phyloP scores from a whole-genome alignment of 2,797 vertebrate species.

The Coccyzus lansbergi region DNA sequence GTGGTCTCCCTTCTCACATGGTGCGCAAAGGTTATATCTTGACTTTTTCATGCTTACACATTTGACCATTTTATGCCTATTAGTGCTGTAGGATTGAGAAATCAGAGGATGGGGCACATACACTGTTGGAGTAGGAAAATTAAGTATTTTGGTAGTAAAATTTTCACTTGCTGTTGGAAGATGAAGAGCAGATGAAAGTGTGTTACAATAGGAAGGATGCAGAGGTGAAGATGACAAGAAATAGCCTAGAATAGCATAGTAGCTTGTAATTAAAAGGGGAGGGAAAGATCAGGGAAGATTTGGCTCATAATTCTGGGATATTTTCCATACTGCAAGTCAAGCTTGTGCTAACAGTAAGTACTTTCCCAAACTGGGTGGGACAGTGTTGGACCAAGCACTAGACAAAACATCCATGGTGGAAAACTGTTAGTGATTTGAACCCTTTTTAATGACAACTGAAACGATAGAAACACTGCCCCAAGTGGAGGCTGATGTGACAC shows the following conservation, averaged over 20 bases:
- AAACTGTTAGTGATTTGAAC: not conserved
- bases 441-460: not conserved
- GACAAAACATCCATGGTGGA: not conserved
- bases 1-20: not conserved
- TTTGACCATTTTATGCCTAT: not conserved
- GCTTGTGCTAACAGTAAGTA: not conserved
- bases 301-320: not conserved
- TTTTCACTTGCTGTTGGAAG: not conserved
- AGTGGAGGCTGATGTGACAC: not conserved
- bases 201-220: not conserved
- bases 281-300: not conserved
- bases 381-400: not conserved
- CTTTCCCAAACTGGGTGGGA: not conserved
- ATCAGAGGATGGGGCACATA: not conserved
- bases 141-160: not conserved
- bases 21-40: not conserved
- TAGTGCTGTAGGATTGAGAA: slow-evolving; percentile 2
- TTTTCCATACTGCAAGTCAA: not conserved
- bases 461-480: not conserved
- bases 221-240: not conserved
- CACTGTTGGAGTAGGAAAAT: not conserved
- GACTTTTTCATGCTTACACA: slow-evolving; percentile 17
- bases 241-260: not conserved
- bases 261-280: not conserved
- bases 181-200: not conserved